Base-by-base conservation (phyloP, 2,113 vertebrate species). In the Odocoileus hemionus region DNA sequence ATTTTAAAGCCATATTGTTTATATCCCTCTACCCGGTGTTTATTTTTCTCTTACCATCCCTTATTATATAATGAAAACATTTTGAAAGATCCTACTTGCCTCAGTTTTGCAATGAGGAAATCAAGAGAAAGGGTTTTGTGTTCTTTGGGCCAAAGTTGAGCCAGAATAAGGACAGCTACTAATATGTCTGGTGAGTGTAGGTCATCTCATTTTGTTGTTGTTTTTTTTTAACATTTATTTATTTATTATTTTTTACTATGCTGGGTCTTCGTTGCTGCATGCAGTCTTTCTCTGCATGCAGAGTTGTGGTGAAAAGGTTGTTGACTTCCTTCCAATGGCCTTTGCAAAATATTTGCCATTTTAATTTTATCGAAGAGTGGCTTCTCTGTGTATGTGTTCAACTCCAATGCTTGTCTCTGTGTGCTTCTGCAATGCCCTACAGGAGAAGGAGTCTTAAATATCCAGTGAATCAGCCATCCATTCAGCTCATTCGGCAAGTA, bases 11-110 rank as follows among this genome's bases (percentile, higher is more conserved):
- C 43, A 15, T 82, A 47, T 67, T 55, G 74, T 93, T 93, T 92
- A 25, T 89, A 60, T 79, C 3, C 36, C 30, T 25, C 25, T 89
- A 55, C 14, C 28, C 7, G 33, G 33, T n/a, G 64, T 88, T 86
- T 90, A 47, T 96, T 95, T 95, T 94, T 52, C 76, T 61, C 96
- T 97, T 91, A 26, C n/a, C 33, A 39, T 67, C 28, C 61, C n/a
- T 94, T 58, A 70, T 79, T 91, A 83, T 78, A 82, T 33, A 94
- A 79, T n/a, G 26, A 52, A 61, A 83, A 82, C 50, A 61, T 60
- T 90, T 93, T 45, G 25, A 61, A 95, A 80, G 89, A 57, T 13
- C 26, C 16, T 25, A 7, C 21, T 91, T 92, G 50, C 33, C 57
- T 92, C 47, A 78, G 52, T 80, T 50, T 88, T 89, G 30, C 54